Percentiles rank a stretch among this genome's conserved stretches.
Conservation (phyloP, 1,140 invertebrate species). For the Drosophila subpulchrella region DNA sequence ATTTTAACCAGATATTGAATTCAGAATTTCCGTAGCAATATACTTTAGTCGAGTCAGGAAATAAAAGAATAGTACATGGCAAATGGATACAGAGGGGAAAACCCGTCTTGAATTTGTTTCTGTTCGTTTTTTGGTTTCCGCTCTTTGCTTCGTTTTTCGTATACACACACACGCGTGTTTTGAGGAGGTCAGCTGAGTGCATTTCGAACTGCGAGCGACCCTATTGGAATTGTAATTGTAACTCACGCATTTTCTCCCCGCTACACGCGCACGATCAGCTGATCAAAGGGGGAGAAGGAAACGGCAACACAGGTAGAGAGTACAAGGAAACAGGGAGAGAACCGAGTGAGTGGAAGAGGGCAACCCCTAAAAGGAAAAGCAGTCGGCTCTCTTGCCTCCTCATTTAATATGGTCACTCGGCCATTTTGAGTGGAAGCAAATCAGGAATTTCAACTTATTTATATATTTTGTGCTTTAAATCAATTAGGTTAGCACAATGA, state of each 20-base stretch:
- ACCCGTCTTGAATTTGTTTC: background rate
- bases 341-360: conserved; percentile 12
- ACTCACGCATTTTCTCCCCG: conserved; percentile 13
- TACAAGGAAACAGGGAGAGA: conserved; percentile 11
- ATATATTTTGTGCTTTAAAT: conserved; percentile 27
- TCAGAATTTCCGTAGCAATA: background rate
- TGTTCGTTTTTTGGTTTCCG: background rate
- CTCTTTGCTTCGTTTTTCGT: conserved; percentile 5
- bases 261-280: conserved; percentile 60
- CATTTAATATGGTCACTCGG: conserved; percentile 5
- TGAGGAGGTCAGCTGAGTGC: conserved; percentile 33
- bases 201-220: conserved; percentile 14
- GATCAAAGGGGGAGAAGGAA: conserved; percentile 33
- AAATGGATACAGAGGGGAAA: background rate
- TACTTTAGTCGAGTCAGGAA: too few relatives aligned
- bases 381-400: conserved; percentile 4
- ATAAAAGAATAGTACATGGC: too few relatives aligned
- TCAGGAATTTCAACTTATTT: conserved; percentile 32
- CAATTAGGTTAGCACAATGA: conserved; percentile 24
- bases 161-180: background rate
- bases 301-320: conserved; percentile 37
- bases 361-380: conserved; percentile 18
- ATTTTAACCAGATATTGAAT: too few relatives aligned
- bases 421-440: conserved; percentile 66
- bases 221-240: conserved; percentile 29